A percentile compares a stretch with the other conserved stretches of the same genome.
Evolutionary conservation across 2,113 vertebrate species (phyloP).

Genomic region (Cyanoliseus patagonus): DNA sequence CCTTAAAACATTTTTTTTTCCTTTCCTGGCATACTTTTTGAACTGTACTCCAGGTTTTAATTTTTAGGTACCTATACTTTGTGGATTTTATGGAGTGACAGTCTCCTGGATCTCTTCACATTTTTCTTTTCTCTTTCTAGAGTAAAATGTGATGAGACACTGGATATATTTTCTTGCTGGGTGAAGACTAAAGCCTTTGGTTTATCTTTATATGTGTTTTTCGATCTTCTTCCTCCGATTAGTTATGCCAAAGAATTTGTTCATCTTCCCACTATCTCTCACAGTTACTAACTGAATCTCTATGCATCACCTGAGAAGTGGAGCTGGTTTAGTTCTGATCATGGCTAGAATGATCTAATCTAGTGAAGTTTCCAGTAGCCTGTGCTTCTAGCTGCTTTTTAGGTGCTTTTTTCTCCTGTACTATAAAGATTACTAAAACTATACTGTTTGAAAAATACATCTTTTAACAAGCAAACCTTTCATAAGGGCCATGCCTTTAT

Average conservation of each 20-base stretch:
- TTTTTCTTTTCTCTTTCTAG: neutral
- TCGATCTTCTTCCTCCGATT: neutral
- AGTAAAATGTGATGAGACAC: neutral
- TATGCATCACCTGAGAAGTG: neutral
- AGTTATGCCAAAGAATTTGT: neutral
- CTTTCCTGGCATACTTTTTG: neutral
- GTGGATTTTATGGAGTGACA: neutral
- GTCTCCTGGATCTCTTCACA: accelerated
- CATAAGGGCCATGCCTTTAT: neutral
- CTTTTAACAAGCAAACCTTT: neutral
- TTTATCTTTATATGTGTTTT: neutral
- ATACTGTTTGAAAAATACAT: neutral
- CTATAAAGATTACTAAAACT: neutral
- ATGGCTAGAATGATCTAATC: neutral
- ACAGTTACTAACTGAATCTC: neutral
- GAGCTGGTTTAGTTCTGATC: neutral
- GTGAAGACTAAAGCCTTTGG: neutral
- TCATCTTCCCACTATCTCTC: neutral
- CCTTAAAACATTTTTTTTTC: neutral
- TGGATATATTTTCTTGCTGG: neutral
- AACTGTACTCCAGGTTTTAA: neutral
- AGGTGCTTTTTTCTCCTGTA: neutral
- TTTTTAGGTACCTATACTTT: neutral
- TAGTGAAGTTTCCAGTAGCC: neutral
- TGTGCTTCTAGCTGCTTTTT: neutral